Percentiles rank a stretch among this genome's conserved stretches.
Conservation (phyloP, 2,113 vertebrate species). For the Procavia capensis region DNA sequence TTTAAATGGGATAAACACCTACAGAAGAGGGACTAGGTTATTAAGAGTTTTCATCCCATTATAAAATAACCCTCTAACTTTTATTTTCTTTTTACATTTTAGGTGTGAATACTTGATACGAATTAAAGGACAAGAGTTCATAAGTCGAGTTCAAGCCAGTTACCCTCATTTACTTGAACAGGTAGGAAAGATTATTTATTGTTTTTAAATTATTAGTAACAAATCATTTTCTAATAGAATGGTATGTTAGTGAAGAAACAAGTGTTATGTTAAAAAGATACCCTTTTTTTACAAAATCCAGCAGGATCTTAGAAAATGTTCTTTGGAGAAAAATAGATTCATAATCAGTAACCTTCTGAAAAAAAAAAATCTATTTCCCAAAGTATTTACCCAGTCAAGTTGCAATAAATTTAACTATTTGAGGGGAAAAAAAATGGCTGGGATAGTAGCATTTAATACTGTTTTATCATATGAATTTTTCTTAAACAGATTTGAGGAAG, state of each 20-base stretch:
- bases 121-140: conserved; percentile 95
- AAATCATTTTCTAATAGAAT: background rate
- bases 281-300: background rate
- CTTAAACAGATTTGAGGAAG: conserved; percentile 12
- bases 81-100: conserved; percentile 66
- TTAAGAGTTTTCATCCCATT: background rate
- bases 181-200: conserved; percentile 82
- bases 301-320: background rate
- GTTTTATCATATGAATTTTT: conserved; percentile 29
- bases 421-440: background rate
- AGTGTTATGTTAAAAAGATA: conserved; percentile 35
- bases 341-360: background rate
- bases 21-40: background rate
- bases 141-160: conserved; percentile 94
- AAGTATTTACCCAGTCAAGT: background rate
- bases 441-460: conserved; percentile 4
- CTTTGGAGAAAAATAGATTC: conserved; percentile 7
- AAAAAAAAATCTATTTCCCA: conserved; percentile 44
- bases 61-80: background rate
- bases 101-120: conserved; percentile 97
- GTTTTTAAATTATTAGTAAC: background rate
- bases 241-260: conserved; percentile 19
- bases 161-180: conserved; percentile 97
- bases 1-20: background rate
- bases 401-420: conserved; percentile 40